Conservation (phyloP, 1,140 invertebrate genomes). For the Dendrolimus kikuchii region DNA sequence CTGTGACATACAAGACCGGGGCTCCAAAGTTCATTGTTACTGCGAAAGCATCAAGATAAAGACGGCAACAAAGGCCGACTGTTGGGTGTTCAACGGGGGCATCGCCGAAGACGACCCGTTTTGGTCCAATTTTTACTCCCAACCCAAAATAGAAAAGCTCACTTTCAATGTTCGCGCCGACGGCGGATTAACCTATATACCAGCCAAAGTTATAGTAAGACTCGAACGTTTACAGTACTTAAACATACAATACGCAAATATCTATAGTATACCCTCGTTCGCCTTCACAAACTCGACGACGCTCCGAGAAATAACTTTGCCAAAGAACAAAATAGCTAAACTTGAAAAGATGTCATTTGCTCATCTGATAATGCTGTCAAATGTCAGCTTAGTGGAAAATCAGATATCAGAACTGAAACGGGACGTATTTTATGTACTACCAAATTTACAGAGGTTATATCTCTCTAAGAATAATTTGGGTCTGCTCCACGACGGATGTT, state of each 20-base stretch:
- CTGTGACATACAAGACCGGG: conserved; percentile 64
- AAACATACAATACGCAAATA: conserved; percentile 80
- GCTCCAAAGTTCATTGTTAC: conserved; percentile 67
- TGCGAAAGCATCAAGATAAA: conserved; percentile 61
- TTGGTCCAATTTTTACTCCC: conserved; percentile 81
- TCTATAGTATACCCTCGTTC: conserved; percentile 77
- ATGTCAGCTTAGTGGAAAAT: conserved; percentile 82
- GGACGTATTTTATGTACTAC: conserved; percentile 80
- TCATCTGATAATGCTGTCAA: conserved; percentile 76
- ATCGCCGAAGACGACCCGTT: conserved; percentile 76
- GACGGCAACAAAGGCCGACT: conserved; percentile 69
- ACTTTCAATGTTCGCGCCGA: conserved; percentile 79
- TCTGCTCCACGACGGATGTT: conserved; percentile 81
- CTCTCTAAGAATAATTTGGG: conserved; percentile 81
- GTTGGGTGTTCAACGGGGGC: conserved; percentile 78
- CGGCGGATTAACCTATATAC: conserved; percentile 78
- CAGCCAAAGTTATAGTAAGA: conserved; percentile 78
- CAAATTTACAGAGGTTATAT: conserved; percentile 76
- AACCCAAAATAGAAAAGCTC: conserved; percentile 78
- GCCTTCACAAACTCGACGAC: conserved; percentile 82
- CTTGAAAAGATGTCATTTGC: conserved; percentile 80
- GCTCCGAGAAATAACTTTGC: conserved; percentile 78
- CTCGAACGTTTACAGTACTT: conserved; percentile 78
- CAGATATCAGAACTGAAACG: conserved; percentile 80
- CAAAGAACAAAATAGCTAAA: conserved; percentile 78